These are phyloP conservation scores for Bucorvus abyssinicus DNA, from an alignment of 2,797 vertebrate species.

Conservation along the genomic window DNA sequence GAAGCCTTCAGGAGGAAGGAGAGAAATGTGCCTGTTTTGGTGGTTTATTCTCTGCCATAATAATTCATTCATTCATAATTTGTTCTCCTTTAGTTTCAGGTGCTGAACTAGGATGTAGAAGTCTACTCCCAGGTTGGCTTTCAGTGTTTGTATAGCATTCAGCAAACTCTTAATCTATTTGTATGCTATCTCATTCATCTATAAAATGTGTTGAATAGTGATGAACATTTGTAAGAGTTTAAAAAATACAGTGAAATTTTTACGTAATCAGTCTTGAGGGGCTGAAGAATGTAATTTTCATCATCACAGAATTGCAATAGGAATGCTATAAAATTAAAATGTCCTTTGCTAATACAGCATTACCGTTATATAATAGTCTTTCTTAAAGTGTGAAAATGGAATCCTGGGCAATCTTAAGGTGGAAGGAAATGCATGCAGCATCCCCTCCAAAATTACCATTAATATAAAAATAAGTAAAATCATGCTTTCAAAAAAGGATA, in stretches of 20 bases:
- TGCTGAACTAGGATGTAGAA: not conserved
- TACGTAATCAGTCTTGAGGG: not conserved
- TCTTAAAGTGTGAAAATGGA: not conserved
- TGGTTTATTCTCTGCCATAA: not conserved
- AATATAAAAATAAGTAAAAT: not conserved
- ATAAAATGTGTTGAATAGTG: not conserved
- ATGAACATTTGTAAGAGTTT: not conserved
- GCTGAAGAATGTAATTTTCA: not conserved
- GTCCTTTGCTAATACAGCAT: not conserved
- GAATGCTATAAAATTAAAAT: not conserved
- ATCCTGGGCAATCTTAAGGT: not conserved
- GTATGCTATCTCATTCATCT: not conserved
- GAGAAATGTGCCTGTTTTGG: not conserved
- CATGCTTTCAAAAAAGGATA: not conserved
- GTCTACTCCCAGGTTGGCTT: not conserved
- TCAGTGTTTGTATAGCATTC: not conserved
- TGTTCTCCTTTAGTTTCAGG: not conserved
- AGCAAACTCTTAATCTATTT: not conserved
- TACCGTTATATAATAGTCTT: not conserved
- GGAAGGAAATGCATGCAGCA: not conserved
- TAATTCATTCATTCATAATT: no score
- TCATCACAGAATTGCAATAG: not conserved
- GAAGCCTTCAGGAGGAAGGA: not conserved
- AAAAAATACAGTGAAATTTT: not conserved
- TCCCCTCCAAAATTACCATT: not conserved